Conservation (phyloP, 1,140 invertebrate species). For the Orchestia grillus region DNA sequence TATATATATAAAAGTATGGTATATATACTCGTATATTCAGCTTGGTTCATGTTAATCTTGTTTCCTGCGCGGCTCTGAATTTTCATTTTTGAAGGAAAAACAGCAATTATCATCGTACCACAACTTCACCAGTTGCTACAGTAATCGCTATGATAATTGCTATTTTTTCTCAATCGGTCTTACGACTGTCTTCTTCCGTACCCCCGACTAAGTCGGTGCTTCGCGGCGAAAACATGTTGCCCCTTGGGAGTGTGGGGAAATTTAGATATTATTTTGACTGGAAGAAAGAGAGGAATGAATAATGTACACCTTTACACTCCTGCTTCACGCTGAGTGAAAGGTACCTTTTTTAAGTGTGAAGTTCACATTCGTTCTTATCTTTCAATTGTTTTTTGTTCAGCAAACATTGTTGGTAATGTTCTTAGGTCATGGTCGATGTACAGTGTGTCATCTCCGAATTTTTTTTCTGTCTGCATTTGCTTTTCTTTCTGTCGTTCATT, state of each 20-base stretch:
- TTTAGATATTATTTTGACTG: background rate
- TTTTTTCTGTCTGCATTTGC: no score
- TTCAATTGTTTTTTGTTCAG: background rate
- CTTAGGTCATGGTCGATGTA: background rate
- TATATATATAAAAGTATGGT: background rate
- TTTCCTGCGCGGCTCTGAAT: no score
- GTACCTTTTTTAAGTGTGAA: background rate
- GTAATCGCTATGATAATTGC: background rate
- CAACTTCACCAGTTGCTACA: background rate
- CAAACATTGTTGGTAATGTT: background rate
- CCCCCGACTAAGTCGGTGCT: background rate
- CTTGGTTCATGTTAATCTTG: background rate
- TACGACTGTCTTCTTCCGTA: background rate
- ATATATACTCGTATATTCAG: background rate
- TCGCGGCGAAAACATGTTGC: background rate
- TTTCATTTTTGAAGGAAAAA: background rate
- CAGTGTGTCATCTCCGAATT: no score
- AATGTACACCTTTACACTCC: no score
- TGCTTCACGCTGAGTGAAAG: background rate
- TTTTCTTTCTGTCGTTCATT: background rate
- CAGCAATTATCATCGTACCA: background rate
- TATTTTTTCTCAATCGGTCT: background rate
- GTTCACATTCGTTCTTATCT: background rate
- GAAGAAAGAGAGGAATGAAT: background rate
- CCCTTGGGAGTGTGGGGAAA: background rate